A percentile compares a stretch with the other conserved stretches of the same genome.
Evolutionary conservation across 1,140 invertebrate species (phyloP).

Genomic region (Rhopalosiphum padi): DNA sequence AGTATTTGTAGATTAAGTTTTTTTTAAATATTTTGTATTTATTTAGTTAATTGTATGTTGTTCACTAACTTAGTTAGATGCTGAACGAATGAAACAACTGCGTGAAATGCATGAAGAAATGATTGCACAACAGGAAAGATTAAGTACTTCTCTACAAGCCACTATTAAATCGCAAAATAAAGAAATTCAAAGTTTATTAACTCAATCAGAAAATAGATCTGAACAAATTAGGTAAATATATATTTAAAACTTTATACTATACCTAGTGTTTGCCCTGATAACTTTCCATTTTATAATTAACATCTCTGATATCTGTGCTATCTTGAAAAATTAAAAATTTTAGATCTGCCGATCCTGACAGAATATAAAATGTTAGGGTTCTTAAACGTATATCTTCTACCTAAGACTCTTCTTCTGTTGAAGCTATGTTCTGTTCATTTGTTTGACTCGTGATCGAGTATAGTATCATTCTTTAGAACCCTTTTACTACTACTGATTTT

Average conservation of each 20-base stretch:
- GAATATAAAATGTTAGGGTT: too few species aligned
- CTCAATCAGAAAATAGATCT: slow-evolving; percentile 49
- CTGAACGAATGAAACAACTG: slow-evolving; percentile 51
- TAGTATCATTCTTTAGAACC: too few species aligned
- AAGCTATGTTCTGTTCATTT: too few species aligned
- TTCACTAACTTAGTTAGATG: slow-evolving; percentile 17
- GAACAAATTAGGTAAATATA: slow-evolving; percentile 43
- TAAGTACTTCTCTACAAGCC: slow-evolving; percentile 29
- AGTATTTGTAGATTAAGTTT: background rate
- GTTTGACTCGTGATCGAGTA: too few species aligned
- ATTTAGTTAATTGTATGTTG: background rate
- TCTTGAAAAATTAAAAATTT: too few species aligned
- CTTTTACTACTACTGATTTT: too few species aligned
- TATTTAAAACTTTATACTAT: background rate
- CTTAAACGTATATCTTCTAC: too few species aligned
- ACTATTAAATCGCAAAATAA: slow-evolving; percentile 56
- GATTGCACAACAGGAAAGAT: slow-evolving; percentile 47
- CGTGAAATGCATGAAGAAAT: slow-evolving; percentile 54
- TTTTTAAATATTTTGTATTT: background rate
- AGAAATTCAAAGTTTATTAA: slow-evolving; percentile 50
- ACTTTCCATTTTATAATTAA: too few species aligned
- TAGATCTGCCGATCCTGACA: too few species aligned
- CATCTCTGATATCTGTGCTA: too few species aligned
- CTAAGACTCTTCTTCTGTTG: too few species aligned
- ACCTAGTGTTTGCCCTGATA: too few species aligned